These are phyloP conservation scores for Drosophila peninsularis DNA, from an alignment of 2,888 invertebrate species.

Conservation along the genomic window DNA sequence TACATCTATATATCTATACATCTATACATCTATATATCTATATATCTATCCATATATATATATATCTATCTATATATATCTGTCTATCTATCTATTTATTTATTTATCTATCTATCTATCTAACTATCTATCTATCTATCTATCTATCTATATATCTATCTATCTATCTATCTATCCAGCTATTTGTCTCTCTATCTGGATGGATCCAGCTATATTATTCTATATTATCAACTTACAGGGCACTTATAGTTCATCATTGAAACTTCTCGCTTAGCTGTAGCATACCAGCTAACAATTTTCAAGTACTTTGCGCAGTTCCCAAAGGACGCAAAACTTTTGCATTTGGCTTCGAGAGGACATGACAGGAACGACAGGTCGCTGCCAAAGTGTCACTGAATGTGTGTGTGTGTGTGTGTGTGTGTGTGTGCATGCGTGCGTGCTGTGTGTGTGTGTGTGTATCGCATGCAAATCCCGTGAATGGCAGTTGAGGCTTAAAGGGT, in stretches of 20 bases:
- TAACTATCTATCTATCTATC: neutral
- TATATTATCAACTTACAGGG: neutral
- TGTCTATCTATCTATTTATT: neutral
- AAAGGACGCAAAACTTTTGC: slow-evolving; percentile 6
- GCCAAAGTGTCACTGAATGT: neutral
- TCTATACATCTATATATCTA: neutral
- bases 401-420: neutral
- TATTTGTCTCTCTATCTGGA: neutral
- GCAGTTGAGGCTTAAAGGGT: slow-evolving; percentile 53
- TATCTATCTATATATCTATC: neutral
- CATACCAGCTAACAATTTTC: slow-evolving; percentile 3
- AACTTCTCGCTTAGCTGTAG: neutral
- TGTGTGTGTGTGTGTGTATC: slow-evolving; percentile 16
- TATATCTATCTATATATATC: neutral
- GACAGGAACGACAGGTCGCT: slow-evolving; percentile 22
- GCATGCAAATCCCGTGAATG: slow-evolving; percentile 54
- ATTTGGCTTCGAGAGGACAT: slow-evolving; percentile 23
- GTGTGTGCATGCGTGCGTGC: slow-evolving; percentile 5
- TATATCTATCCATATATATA: neutral
- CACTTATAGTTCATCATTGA: neutral
- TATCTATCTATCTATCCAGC: neutral
- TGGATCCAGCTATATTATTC: neutral
- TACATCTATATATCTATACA: neutral
- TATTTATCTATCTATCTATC: neutral
- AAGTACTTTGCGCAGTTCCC: slow-evolving; percentile 4